phyloP scores from a whole-genome alignment of 1,140 invertebrate genomes.

The Arctopsyche grandis region DNA sequence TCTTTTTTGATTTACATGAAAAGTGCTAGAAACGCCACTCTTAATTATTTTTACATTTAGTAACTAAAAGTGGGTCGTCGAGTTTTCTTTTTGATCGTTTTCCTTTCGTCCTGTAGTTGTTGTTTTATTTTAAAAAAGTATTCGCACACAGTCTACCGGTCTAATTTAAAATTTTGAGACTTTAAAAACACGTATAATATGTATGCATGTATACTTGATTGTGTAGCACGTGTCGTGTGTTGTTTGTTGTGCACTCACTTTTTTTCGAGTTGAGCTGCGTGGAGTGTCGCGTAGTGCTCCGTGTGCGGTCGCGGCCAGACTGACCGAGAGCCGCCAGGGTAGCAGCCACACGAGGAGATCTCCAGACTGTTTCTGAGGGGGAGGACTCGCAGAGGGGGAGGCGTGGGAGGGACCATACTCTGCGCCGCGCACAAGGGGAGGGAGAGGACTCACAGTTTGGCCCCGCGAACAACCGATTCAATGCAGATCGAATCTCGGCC shows the following conservation, averaged over 20 bases:
- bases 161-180: too few relatives aligned
- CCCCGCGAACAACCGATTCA: not conserved
- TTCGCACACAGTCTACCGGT: too few relatives aligned
- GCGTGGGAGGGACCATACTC: not conserved
- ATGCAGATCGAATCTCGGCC: not conserved
- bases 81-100: not conserved
- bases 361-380: conserved; percentile 34
- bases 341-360: conserved; percentile 47
- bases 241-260: not conserved
- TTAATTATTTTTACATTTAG: not conserved
- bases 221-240: not conserved
- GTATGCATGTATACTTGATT: not conserved
- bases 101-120: not conserved
- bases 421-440: not conserved
- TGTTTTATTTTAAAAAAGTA: not conserved
- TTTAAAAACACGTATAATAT: not conserved
- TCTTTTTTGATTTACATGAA: too few relatives aligned
- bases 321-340: conserved; percentile 47
- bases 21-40: not conserved
- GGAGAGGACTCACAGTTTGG: not conserved
- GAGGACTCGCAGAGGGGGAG: not conserved
- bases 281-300: conserved; percentile 4
- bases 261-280: not conserved
- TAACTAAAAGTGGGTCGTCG: not conserved
- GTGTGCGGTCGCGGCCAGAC: conserved; percentile 41